Evolutionary conservation across 2,888 invertebrate genomes (phyloP), one percentile per base, ranked within the genome.

Genomic region (Andrena marginata): DNA sequence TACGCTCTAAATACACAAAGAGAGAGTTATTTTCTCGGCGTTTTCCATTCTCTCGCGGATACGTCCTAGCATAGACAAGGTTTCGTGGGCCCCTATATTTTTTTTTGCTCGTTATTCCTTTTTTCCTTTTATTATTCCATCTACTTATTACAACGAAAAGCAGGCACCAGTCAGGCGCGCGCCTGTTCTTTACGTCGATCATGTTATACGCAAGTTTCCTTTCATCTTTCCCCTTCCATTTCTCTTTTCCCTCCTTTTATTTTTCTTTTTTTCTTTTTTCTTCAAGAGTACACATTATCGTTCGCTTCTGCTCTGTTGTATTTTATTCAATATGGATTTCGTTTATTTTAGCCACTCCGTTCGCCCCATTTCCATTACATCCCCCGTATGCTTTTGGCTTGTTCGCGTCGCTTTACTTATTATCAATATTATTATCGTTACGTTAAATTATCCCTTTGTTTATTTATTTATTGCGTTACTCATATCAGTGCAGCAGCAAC

Each of bases 1-100:
- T 72, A 63, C 71, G 54, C 84, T 75, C 82, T 78, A 88, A 84
- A 87, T 90, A 90, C 82, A 78, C 59, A 78, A 42, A 42, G 42
- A 87, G 85, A 82, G 82, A 89, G 77, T 85, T 84, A 87, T 81
- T 87, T 42, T 85, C 77, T 85, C 82, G 76, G 69, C 70, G 70
- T 64, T 60, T 73, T 54, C 29, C 33, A 6, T 20, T 72, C 49
- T 68, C 54, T 42, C n/a, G 42, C 31, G 64, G 74, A 70, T 85
- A 85, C 83, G 74, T 69, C 67, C 74, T 88, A 65, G 10, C 86
- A 89, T 90, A 89, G 86, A 90, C 88, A 91, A 87, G 35, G 87
- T 88, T 60, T 82, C 86, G 91, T 92, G 93, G 93, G 93, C 92
- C 93, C 93, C 92, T 87, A 80, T 88, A 87, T 63, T 29, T 59